Base-by-base conservation (phyloP, 2,113 vertebrate genomes). In the Nettapus auritus region DNA sequence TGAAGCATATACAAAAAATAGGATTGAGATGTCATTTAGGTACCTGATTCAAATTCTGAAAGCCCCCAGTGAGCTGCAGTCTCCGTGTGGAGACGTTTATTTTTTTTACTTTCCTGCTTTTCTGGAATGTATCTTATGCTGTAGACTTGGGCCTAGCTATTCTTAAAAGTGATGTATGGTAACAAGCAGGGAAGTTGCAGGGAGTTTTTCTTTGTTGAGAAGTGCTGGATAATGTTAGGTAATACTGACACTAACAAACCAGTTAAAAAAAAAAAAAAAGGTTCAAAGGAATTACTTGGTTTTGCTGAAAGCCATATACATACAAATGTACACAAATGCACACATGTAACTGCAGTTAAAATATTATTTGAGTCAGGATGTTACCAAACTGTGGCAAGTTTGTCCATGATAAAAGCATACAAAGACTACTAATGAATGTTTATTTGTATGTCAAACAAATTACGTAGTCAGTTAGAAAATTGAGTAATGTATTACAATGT, bases 391-490 rank as follows among this genome's bases (percentile, higher is more conserved):
- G 3, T 44, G 56, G 31, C 34, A 62, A 18, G 26, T 66, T 53
- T 66, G 12, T 20, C 62, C 8, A 73, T 57, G 23, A 63, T n/a
- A 63, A 85, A 86, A 60, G 28, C 16, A 33, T 9, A 85, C 20
- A 3, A 62, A 73, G 50, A 36, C 38, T 44, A 60, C 5, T 86
- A 76, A 91, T 83, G 46, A 81, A 93, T 53, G 8, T 57, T n/a
- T 62, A 33, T 62, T 68, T 55, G 16, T 38, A 76, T 66, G 80
- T 77, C 92, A 94, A 66, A 71, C 12, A 88, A 93, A 90, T 93
- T 90, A 93, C 50, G 64, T 59, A 76, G 86, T 90, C 94, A 96
- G 93, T 96, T 94, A 94, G 46, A 40, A 94, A 97, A 96, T 74
- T 96, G 86, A 94, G 56, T 40, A 93, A 86, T 55, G 88, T 83